Percentiles rank a stretch among this genome's conserved stretches.
phyloP scores from a whole-genome alignment of 2,888 invertebrate species.

The Leptinotarsa haldemani region DNA sequence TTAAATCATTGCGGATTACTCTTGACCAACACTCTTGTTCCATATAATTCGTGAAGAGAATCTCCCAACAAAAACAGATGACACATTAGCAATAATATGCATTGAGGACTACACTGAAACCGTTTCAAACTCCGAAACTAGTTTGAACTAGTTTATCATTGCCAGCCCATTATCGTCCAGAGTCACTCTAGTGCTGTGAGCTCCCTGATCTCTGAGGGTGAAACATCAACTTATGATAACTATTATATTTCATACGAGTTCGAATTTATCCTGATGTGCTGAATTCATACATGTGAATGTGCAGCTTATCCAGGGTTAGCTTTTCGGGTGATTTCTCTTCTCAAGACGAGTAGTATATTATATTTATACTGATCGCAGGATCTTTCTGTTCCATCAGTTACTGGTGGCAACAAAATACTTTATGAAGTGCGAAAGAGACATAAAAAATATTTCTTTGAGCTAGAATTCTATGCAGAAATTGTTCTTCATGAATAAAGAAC shows the following conservation, averaged over 20 bases:
- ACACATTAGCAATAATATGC: background rate
- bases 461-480: no score
- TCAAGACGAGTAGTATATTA: constrained; percentile 53
- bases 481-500: no score
- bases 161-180: constrained; percentile 11
- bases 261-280: constrained; percentile 74
- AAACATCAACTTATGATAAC: constrained; percentile 62
- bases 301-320: constrained; percentile 65
- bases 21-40: background rate
- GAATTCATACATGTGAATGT: constrained; percentile 79
- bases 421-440: background rate
- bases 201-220: constrained; percentile 36
- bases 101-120: constrained; percentile 1
- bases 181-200: constrained; percentile 24
- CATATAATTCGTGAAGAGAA: background rate
- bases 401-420: constrained; percentile 52
- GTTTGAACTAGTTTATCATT: constrained; percentile 6
- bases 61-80: background rate
- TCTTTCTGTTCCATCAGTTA: constrained; percentile 48
- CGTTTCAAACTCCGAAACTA: background rate
- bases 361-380: constrained; percentile 35
- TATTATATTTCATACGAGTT: constrained; percentile 63
- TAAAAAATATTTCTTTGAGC: no score
- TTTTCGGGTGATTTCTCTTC: constrained; percentile 61
- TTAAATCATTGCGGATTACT: background rate